A percentile compares a stretch with the other conserved stretches of the same genome.
These are phyloP conservation scores for Hesperophylax magnus DNA, from an alignment of 1,140 invertebrate genomes.

Conservation along the genomic window DNA sequence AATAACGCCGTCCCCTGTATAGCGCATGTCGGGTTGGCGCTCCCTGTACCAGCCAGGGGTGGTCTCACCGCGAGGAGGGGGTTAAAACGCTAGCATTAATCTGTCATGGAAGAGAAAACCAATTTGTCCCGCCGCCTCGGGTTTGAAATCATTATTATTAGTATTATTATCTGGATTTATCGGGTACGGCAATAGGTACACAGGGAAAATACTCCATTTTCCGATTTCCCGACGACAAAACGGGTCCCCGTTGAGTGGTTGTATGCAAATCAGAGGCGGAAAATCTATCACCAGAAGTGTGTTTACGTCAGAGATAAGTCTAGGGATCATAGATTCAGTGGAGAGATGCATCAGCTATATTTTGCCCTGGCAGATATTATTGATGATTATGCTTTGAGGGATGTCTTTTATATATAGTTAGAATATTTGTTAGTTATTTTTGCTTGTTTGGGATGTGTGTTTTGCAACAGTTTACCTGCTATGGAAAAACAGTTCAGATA, in stretches of 20 bases:
- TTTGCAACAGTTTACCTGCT: not conserved
- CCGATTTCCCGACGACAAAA: conserved; percentile 49
- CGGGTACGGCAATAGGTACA: conserved; percentile 43
- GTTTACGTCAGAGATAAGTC: conserved; percentile 47
- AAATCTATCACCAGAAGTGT: conserved; percentile 53
- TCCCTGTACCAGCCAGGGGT: not conserved
- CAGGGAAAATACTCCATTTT: conserved; percentile 52
- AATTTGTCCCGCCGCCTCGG: conserved; percentile 54
- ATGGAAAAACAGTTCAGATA: too few species aligned
- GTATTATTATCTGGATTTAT: conserved; percentile 50
- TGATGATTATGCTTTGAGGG: not conserved
- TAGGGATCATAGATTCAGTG: conserved; percentile 10
- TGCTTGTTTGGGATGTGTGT: not conserved
- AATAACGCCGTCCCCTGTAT: conserved; percentile 23
- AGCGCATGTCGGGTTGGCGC: not conserved
- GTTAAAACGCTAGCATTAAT: conserved; percentile 54
- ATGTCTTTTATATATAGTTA: too few species aligned
- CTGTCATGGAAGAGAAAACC: conserved; percentile 58
- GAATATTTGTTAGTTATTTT: not conserved
- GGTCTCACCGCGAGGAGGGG: not conserved
- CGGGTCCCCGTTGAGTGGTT: conserved; percentile 44
- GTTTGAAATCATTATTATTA: conserved; percentile 57
- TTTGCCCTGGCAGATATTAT: not conserved
- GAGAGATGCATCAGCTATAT: conserved; percentile 32
- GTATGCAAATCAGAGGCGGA: conserved; percentile 48